Evolutionary conservation across 1,140 invertebrate genomes (phyloP).

Genomic region (Melanaphis sacchari): DNA sequence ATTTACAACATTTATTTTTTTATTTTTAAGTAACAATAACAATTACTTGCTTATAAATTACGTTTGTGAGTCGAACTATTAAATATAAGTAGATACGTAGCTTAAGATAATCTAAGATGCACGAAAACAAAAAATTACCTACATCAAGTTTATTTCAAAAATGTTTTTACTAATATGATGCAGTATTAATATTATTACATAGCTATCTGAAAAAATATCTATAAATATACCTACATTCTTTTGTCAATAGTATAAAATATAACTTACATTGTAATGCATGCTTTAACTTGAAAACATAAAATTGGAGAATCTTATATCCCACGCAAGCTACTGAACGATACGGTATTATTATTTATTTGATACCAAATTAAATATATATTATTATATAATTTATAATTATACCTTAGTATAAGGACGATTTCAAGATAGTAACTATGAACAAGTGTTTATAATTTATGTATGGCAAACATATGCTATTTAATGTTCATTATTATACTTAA

Average conservation of each 20-base stretch:
- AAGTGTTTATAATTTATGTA: not conserved
- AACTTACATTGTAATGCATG: not conserved
- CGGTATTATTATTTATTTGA: not conserved
- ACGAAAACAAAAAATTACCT: not conserved
- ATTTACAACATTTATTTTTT: too few relatives aligned
- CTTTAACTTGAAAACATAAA: not conserved
- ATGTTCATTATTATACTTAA: constrained; percentile 13
- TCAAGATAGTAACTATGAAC: not conserved
- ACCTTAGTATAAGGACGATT: not conserved
- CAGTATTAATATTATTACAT: not conserved
- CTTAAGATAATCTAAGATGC: not conserved
- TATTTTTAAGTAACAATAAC: not conserved
- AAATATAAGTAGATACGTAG: not conserved
- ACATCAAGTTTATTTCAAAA: not conserved
- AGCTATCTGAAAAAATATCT: not conserved
- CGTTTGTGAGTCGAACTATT: not conserved
- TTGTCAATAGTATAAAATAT: too few relatives aligned
- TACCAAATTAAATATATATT: constrained; percentile 7
- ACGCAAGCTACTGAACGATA: not conserved
- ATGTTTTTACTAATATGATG: not conserved
- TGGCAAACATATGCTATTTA: constrained; percentile 18
- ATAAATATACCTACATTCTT: too few relatives aligned
- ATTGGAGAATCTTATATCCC: not conserved
- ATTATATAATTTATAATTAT: constrained; percentile 19
- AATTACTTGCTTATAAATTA: not conserved